Percentiles rank a stretch among this genome's conserved stretches.
phyloP scores from a whole-genome alignment of 2,888 invertebrate genomes.

The Acronicta leporina region DNA sequence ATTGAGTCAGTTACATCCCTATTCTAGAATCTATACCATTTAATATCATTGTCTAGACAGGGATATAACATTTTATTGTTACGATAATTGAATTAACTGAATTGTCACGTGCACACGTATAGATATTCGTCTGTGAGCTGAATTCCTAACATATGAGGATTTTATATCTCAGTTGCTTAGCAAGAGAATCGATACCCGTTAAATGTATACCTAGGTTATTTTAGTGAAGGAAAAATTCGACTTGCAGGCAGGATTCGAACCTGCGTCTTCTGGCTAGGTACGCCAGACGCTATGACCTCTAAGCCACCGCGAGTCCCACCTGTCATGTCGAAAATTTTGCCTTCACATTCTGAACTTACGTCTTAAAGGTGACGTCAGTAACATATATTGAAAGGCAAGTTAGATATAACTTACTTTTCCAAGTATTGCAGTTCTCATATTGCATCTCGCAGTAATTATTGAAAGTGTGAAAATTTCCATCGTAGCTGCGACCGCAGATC shows the following conservation, averaged over 20 bases:
- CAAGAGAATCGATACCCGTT: background rate
- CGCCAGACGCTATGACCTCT: too few species aligned
- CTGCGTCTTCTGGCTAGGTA: too few species aligned
- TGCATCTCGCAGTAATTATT: constrained; percentile 82
- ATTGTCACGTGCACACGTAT: background rate
- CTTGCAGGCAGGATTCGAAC: too few species aligned
- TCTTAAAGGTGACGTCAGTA: too few species aligned
- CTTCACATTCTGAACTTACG: too few species aligned
- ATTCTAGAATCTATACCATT: constrained; percentile 9
- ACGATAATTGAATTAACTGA: constrained; percentile 18
- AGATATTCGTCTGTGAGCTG: constrained; percentile 2
- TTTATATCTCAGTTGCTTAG: background rate
- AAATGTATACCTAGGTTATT: background rate
- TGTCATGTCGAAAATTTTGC: too few species aligned
- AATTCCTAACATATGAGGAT: background rate
- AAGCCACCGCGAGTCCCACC: too few species aligned
- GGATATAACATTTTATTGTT: constrained; percentile 25
- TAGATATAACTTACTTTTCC: constrained; percentile 76
- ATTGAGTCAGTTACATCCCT: background rate
- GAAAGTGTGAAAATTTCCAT: constrained; percentile 73
- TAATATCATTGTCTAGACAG: constrained; percentile 31
- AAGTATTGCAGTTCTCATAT: constrained; percentile 82
- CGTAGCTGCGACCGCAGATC: constrained; percentile 76
- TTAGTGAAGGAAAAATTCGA: too few species aligned
- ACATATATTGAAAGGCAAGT: too few species aligned